phyloP scores from a whole-genome alignment of 2,113 vertebrate species.

The Megaceryle maxima region DNA sequence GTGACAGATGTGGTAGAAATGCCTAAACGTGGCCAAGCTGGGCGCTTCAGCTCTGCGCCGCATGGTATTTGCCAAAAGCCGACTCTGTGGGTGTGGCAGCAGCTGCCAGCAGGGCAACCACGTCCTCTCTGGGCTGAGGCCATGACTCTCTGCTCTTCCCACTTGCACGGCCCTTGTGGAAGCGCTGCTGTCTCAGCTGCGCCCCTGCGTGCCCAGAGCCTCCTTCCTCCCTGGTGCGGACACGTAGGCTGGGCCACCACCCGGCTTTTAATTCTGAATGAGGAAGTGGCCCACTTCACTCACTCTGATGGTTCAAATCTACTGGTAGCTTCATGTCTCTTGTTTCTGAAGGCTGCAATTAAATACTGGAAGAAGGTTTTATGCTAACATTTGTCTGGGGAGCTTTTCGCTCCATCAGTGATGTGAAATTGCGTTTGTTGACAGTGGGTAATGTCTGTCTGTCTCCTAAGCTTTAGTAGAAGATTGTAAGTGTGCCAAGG shows the following conservation, averaged over 20 bases:
- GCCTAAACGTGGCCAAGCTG: not conserved
- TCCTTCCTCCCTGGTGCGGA: not conserved
- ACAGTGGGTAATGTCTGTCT: slow-evolving; percentile 47
- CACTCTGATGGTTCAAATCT: not conserved
- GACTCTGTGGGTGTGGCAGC: not conserved
- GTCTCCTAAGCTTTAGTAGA: slow-evolving; percentile 43
- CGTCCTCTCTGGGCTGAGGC: not conserved
- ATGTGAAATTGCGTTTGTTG: slow-evolving; percentile 39
- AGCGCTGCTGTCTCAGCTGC: not conserved
- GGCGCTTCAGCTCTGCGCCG: not conserved
- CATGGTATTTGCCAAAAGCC: not conserved
- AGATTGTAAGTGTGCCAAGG: slow-evolving; percentile 38
- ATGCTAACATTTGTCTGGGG: slow-evolving; percentile 43
- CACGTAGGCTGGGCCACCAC: not conserved
- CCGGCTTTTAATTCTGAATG: not conserved
- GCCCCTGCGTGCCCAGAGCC: not conserved
- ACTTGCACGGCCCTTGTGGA: not conserved
- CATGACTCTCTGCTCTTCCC: not conserved
- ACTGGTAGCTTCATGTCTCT: not conserved
- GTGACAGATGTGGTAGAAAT: not conserved
- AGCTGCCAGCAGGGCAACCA: not conserved
- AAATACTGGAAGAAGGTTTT: slow-evolving; percentile 37
- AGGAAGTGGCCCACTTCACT: not conserved
- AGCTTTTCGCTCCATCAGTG: slow-evolving; percentile 46
- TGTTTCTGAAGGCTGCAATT: slow-evolving; percentile 42